A percentile compares a stretch with the other conserved stretches of the same genome.
Evolutionary conservation across 2,797 vertebrate species (phyloP).

Genomic region (Leptatherina wallacei): DNA sequence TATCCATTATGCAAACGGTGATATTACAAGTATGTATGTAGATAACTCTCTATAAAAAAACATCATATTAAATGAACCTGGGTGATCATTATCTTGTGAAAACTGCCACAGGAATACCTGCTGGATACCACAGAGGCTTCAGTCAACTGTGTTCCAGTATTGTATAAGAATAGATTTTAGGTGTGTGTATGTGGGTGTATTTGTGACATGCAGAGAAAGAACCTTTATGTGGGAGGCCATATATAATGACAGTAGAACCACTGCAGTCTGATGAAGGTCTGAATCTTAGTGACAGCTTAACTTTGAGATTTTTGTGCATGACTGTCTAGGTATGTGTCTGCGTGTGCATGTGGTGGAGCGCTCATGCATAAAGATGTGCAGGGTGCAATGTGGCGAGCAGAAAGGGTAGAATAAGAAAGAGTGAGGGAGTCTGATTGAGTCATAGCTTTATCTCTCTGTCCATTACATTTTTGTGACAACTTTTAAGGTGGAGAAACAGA

Average conservation of each 20-base stretch:
- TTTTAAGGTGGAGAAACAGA: conserved; percentile 28
- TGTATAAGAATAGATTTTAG: conserved; percentile 42
- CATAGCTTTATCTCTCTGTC: conserved; percentile 44
- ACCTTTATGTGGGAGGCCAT: conserved; percentile 10
- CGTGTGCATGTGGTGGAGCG: neutral
- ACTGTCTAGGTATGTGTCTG: neutral
- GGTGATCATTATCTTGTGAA: conserved; percentile 55
- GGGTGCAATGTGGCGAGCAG: neutral
- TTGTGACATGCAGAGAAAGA: neutral
- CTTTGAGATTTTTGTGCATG: conserved; percentile 7
- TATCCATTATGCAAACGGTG: conserved; percentile 21
- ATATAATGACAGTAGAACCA: conserved; percentile 9
- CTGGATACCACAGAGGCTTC: conserved; percentile 36
- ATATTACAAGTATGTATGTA: conserved; percentile 2
- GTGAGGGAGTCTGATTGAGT: conserved; percentile 56
- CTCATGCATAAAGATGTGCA: neutral
- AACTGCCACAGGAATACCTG: conserved; percentile 36
- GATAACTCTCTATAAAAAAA: too few relatives aligned
- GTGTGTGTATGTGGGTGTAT: neutral
- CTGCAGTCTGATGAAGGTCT: conserved; percentile 1
- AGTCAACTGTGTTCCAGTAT: conserved; percentile 36
- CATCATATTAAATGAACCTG: conserved; percentile 26
- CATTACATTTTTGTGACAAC: conserved; percentile 71
- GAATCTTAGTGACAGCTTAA: conserved; percentile 26
- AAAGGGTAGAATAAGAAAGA: conserved; percentile 28